These are phyloP conservation scores for Danaus plexippus DNA, from an alignment of 1,140 invertebrate species.

Conservation along the genomic window DNA sequence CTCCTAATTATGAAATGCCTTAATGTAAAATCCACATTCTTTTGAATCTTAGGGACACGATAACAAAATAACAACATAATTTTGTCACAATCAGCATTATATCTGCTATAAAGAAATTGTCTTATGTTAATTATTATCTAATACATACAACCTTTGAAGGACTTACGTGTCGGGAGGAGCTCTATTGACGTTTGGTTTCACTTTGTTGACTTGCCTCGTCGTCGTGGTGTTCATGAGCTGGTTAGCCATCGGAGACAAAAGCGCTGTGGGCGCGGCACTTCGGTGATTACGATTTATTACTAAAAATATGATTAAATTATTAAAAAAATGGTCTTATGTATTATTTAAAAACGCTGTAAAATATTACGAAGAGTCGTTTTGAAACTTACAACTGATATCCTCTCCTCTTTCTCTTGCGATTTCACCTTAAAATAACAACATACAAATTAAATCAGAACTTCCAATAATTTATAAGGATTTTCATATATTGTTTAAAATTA, in stretches of 20 bases:
- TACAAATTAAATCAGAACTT: conserved; percentile 6
- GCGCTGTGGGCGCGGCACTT: conserved; percentile 76
- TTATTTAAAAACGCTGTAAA: too few relatives aligned
- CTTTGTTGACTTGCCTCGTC: conserved; percentile 87
- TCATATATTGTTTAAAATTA: too few relatives aligned
- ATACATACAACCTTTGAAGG: background rate
- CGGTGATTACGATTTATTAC: conserved; percentile 82
- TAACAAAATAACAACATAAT: too few relatives aligned
- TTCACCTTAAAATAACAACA: conserved; percentile 69
- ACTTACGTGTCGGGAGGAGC: conserved; percentile 76
- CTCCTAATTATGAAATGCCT: too few relatives aligned
- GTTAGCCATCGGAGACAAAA: conserved; percentile 71
- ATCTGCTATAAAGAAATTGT: background rate
- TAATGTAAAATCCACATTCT: too few relatives aligned
- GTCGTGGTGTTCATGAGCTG: conserved; percentile 77
- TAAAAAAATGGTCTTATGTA: too few relatives aligned
- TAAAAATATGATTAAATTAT: conserved; percentile 33
- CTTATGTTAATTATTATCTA: conserved; percentile 3
- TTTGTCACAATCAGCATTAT: too few relatives aligned
- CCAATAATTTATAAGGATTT: too few relatives aligned
- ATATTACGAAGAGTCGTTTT: background rate
- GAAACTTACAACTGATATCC: conserved; percentile 75
- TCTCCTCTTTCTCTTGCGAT: conserved; percentile 75
- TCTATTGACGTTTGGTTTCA: conserved; percentile 87
- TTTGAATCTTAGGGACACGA: too few relatives aligned